Conservation (phyloP, 1,140 invertebrate species). For the Aphaenogaster rudis region DNA sequence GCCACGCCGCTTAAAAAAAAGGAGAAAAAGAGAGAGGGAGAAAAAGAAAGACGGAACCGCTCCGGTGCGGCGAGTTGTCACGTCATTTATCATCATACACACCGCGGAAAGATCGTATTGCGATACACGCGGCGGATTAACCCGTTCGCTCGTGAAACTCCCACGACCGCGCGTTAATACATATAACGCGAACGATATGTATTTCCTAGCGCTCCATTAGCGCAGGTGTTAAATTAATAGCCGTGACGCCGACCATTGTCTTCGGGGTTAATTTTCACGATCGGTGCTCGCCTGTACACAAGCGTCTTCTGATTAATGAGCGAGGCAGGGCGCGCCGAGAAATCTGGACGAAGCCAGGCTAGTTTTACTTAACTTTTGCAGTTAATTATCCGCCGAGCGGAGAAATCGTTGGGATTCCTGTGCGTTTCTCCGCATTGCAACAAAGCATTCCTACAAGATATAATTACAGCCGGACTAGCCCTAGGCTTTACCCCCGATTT, state of each 20-base stretch:
- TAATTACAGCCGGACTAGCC: conserved; percentile 18
- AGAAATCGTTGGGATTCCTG: conserved; percentile 34
- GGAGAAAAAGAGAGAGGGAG: not conserved
- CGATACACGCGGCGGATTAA: conserved; percentile 60
- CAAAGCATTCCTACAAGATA: conserved; percentile 36
- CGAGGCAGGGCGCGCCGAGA: not conserved
- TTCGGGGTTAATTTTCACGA: not conserved
- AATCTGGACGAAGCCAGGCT: not conserved
- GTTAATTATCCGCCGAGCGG: conserved; percentile 44
- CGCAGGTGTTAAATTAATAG: conserved; percentile 37
- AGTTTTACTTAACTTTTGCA: conserved; percentile 51
- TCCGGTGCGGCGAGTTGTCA: conserved; percentile 57
- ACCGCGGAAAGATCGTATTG: conserved; percentile 67
- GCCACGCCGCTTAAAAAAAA: conserved; percentile 63
- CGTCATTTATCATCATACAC: conserved; percentile 69
- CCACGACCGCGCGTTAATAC: conserved; percentile 40
- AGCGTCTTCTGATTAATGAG: conserved; percentile 21
- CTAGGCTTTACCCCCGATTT: not conserved
- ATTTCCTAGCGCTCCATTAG: conserved; percentile 37
- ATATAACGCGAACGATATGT: not conserved
- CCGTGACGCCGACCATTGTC: conserved; percentile 7
- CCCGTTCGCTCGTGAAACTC: conserved; percentile 56
- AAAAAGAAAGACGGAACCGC: conserved; percentile 17
- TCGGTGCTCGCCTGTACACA: not conserved
- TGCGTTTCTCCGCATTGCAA: conserved; percentile 19